Evolutionary conservation across 2,888 invertebrate genomes (phyloP).

Genomic region (Meiosimyza platycephala): DNA sequence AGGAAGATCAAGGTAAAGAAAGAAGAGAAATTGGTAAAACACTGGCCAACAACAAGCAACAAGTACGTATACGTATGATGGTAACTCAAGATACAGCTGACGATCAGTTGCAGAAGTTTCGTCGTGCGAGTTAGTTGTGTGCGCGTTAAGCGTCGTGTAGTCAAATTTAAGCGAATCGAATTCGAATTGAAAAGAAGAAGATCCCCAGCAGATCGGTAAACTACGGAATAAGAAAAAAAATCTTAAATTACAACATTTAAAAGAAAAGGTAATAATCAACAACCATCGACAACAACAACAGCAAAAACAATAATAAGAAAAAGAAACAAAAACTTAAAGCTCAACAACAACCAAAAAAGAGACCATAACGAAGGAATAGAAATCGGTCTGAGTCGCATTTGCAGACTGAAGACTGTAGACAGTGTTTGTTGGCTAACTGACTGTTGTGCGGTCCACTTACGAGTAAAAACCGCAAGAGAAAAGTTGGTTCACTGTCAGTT

Average conservation of each 20-base stretch:
- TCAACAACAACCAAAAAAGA: slow-evolving; percentile 24
- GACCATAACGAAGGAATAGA: slow-evolving; percentile 1
- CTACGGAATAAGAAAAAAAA: slow-evolving; percentile 23
- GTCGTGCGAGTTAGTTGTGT: slow-evolving; percentile 63
- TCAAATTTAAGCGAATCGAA: slow-evolving; percentile 52
- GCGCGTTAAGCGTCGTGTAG: slow-evolving; percentile 52
- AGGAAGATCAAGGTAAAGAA: slow-evolving; percentile 36
- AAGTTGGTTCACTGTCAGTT: slow-evolving; percentile 58
- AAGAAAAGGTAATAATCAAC: slow-evolving; percentile 15
- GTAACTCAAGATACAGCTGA: slow-evolving; percentile 58
- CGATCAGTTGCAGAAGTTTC: slow-evolving; percentile 64
- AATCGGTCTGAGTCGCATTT: neutral
- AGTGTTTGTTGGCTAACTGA: neutral
- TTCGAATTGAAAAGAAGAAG: slow-evolving; percentile 42
- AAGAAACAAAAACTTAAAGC: slow-evolving; percentile 53
- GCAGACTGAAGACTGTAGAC: neutral
- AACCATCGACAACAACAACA: slow-evolving; percentile 9
- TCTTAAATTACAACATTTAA: slow-evolving; percentile 25
- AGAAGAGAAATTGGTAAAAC: slow-evolving; percentile 36
- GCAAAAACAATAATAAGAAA: slow-evolving; percentile 31
- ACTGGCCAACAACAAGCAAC: slow-evolving; percentile 16
- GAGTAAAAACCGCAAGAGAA: slow-evolving; percentile 61
- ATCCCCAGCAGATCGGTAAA: slow-evolving; percentile 21
- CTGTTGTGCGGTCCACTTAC: slow-evolving; percentile 46
- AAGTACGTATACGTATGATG: slow-evolving; percentile 55